These are phyloP conservation scores for Leptestheria dahalacensis DNA, from an alignment of 1,140 invertebrate genomes.

Conservation along the genomic window DNA sequence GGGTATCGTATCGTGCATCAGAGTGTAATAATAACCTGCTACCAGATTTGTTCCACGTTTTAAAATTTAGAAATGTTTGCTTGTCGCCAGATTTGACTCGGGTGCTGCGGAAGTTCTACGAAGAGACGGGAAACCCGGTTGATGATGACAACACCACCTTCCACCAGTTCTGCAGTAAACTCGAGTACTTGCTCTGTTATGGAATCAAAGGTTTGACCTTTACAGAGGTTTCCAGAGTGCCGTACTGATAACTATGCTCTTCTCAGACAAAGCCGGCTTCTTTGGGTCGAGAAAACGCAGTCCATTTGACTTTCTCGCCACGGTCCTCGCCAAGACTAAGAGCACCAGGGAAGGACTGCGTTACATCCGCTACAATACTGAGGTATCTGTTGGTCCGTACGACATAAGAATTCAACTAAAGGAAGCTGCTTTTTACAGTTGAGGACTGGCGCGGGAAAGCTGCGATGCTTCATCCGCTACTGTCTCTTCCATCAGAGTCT, in stretches of 20 bases:
- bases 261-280: slow-evolving; percentile 25
- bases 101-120: neutral
- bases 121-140: slow-evolving; percentile 22
- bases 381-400: slow-evolving; percentile 21
- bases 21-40: too few species aligned
- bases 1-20: too few species aligned
- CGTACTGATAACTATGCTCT: neutral
- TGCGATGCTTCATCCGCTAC: slow-evolving; percentile 32
- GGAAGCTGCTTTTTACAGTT: slow-evolving; percentile 23
- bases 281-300: slow-evolving; percentile 28
- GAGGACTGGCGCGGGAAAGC: slow-evolving; percentile 30
- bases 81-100: neutral
- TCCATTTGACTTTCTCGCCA: slow-evolving; percentile 33
- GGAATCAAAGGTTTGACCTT: slow-evolving; percentile 29
- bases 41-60: neutral
- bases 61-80: neutral
- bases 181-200: slow-evolving; percentile 28
- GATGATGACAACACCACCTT: slow-evolving; percentile 29
- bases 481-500: slow-evolving; percentile 31
- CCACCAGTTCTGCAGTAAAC: slow-evolving; percentile 30
- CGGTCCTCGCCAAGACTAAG: slow-evolving; percentile 26
- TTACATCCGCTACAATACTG: slow-evolving; percentile 28
- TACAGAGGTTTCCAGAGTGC: too few species aligned
- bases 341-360: slow-evolving; percentile 29
- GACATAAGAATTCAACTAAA: slow-evolving; percentile 4